Evolutionary conservation across 2,888 invertebrate species (phyloP).

Genomic region (Cephonodes hylas): DNA sequence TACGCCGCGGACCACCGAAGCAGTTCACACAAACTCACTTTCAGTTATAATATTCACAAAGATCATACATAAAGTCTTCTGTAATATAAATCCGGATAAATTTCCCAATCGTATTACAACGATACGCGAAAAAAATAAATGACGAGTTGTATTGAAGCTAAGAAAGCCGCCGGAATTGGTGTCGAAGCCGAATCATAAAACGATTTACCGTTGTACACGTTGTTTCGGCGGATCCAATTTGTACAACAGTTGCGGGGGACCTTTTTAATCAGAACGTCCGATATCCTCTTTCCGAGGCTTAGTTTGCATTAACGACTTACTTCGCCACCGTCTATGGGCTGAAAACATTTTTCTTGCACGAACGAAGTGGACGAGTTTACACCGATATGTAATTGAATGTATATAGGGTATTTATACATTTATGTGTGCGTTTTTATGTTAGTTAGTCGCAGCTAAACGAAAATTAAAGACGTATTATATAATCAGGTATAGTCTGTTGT

Average conservation of each 20-base stretch:
- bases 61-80: no score
- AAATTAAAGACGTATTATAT: no score
- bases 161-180: constrained; percentile 20
- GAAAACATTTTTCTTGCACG: constrained; percentile 22
- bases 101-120: background rate
- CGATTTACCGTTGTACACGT: constrained; percentile 45
- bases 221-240: constrained; percentile 49
- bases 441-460: no score
- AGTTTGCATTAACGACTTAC: constrained; percentile 46
- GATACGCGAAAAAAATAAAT: background rate
- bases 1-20: no score
- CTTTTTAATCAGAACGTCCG: constrained; percentile 47
- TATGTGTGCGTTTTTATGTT: no score
- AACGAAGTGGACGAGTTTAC: constrained; percentile 9
- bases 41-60: no score
- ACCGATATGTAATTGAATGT: constrained; percentile 13
- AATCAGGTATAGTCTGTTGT: no score
- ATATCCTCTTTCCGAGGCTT: constrained; percentile 39
- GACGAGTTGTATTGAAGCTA: constrained; percentile 1
- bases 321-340: constrained; percentile 24
- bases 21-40: no score
- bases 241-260: constrained; percentile 43
- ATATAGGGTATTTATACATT: no score
- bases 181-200: constrained; percentile 43
- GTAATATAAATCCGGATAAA: no score